A percentile compares a stretch with the other conserved stretches of the same genome.
phyloP scores from a whole-genome alignment of 2,113 vertebrate species.

The Actenoides lindsayi region DNA sequence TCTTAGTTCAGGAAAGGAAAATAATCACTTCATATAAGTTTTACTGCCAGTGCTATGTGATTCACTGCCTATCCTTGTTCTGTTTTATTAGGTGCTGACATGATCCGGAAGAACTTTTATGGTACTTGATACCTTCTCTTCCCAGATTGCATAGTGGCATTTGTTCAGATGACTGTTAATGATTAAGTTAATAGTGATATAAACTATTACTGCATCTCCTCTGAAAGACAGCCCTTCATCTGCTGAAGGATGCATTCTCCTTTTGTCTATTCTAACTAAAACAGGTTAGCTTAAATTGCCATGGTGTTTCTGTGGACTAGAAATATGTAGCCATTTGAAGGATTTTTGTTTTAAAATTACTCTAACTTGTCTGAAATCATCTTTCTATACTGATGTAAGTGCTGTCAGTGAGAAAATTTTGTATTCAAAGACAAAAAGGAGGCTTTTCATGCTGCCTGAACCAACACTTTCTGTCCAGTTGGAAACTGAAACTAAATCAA shows the following conservation, averaged over 20 bases:
- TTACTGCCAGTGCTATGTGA: neutral
- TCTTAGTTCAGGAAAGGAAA: neutral
- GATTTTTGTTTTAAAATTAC: neutral
- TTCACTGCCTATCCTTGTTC: neutral
- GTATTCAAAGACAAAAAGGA: neutral
- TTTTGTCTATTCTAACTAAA: neutral
- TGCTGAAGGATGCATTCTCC: neutral
- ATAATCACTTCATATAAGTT: neutral
- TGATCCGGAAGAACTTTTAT: neutral
- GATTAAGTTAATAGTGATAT: neutral
- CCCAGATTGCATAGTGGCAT: neutral
- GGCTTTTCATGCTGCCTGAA: neutral
- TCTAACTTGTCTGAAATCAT: neutral
- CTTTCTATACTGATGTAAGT: neutral
- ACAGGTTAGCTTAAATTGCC: neutral
- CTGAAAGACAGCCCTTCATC: neutral
- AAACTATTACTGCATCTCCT: neutral
- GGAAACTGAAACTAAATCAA: neutral
- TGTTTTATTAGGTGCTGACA: neutral
- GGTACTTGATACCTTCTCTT: neutral
- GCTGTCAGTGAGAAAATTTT: neutral
- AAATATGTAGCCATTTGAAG: neutral
- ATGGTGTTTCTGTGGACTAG: neutral
- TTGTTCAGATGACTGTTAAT: neutral
- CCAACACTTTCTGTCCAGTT: neutral